Percentiles rank a stretch among this genome's conserved stretches.
These are phyloP conservation scores for Paedocypris sp. DNA, from an alignment of 2,113 vertebrate genomes.

Conservation along the genomic window DNA sequence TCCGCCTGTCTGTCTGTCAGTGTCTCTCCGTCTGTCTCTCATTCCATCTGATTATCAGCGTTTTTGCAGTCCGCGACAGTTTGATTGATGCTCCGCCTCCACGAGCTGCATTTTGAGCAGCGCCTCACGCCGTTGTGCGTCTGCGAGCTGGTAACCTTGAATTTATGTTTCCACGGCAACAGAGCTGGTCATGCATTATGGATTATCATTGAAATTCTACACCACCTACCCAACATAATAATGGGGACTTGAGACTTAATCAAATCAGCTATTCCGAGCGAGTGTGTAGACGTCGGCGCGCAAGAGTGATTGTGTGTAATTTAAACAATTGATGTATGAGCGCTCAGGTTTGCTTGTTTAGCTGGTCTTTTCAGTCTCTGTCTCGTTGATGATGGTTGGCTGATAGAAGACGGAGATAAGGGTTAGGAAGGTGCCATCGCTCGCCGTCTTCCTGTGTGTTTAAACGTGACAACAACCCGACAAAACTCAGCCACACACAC, in stretches of 20 bases:
- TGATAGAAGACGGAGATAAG: too few relatives aligned
- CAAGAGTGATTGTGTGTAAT: constrained; percentile 20
- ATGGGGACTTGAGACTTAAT: constrained; percentile 84
- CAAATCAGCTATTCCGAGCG: constrained; percentile 82
- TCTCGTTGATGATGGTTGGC: background rate
- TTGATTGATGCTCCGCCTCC: constrained; percentile 78
- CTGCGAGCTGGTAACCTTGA: constrained; percentile 86
- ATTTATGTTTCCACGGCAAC: constrained; percentile 89
- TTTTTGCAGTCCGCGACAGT: constrained; percentile 70
- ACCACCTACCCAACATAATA: constrained; percentile 88
- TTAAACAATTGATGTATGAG: constrained; percentile 11
- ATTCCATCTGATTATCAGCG: constrained; percentile 72
- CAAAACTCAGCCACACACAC: too few relatives aligned
- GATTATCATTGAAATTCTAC: constrained; percentile 96
- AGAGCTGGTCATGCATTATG: constrained; percentile 90
- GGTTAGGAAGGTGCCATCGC: too few relatives aligned
- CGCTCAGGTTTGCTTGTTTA: constrained; percentile 13
- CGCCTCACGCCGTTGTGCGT: constrained; percentile 81
- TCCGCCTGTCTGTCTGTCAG: constrained; percentile 7
- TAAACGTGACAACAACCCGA: too few relatives aligned
- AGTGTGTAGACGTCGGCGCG: constrained; percentile 20
- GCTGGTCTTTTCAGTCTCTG: background rate
- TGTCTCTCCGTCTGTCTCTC: constrained; percentile 50
- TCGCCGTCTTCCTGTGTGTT: too few relatives aligned
- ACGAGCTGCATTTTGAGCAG: constrained; percentile 84